Evolutionary conservation across 2,888 invertebrate species (phyloP), one percentile per base, ranked within the genome.

Genomic region (Leptinotarsa peninsularis): DNA sequence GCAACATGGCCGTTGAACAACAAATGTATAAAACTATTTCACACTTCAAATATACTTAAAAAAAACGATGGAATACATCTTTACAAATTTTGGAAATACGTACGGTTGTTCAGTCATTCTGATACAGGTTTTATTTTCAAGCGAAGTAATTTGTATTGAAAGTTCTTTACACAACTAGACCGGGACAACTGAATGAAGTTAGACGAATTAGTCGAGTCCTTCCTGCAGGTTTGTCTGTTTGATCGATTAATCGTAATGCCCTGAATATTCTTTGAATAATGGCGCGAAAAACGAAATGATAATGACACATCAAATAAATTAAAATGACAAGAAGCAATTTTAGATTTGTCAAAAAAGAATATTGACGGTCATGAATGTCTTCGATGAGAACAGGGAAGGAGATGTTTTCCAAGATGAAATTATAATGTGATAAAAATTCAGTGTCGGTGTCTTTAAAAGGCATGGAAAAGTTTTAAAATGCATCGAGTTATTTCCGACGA

Each of bases 1-100:
- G 82, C 85, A 86, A 85, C 85, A 86, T 86, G 86, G 86, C 86
- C 85, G 85, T 72, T 76, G 71, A 72, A 66, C 60, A 76, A 76
- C 66, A 54, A 49, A 49, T 33, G 17, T 23, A 14, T 33, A 67
- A 67, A 71, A 18, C 50, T 49, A 23, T 54, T 58, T 73, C 54
- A 54, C 27, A 50, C 58, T 66, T 49, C 52, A 33, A 68, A 58
- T 56, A 21, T 43, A 49, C 18, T 43, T 17, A 67, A 15, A 49
- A 49, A 66, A 66, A 13, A 17, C 43, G 43, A 43, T 43, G 0
- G 3, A 43, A 10, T 43, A 43, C 43, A 49, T 50, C 1, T 23
- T n/a, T 7, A 58, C 18, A 54, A 18, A 63, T 56, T 52, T 52
- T 43, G 50, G 2, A 4, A 66, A 68, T 72, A 85, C 85, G 85